These are phyloP conservation scores for Epinephelus malabaricus DNA, from an alignment of 2,797 vertebrate species.

Conservation along the genomic window DNA sequence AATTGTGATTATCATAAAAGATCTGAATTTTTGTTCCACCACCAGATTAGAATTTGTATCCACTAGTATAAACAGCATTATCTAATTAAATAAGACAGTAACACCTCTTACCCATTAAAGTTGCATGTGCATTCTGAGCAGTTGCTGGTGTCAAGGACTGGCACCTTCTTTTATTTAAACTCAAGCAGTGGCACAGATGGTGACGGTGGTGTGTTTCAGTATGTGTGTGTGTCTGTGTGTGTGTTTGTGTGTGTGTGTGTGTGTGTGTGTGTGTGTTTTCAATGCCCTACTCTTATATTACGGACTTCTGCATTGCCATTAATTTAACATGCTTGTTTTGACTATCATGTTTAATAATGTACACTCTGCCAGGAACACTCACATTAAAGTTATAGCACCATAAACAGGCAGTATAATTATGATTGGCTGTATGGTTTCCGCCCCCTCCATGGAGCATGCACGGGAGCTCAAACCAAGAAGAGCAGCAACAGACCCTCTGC, in stretches of 20 bases:
- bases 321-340: constrained; percentile 51
- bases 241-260: neutral
- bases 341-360: constrained; percentile 45
- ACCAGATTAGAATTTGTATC: neutral
- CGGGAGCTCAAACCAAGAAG: neutral
- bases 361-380: constrained; percentile 45
- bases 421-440: neutral
- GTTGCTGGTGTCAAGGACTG: neutral
- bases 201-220: neutral
- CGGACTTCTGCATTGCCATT: constrained; percentile 23
- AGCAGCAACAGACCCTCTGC: neutral
- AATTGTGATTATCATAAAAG: too few relatives aligned
- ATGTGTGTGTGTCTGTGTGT: constrained; percentile 11
- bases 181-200: constrained; percentile 22
- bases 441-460: neutral
- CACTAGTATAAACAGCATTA: neutral
- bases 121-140: constrained; percentile 23
- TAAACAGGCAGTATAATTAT: constrained; percentile 6
- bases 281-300: constrained; percentile 18
- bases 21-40: neutral
- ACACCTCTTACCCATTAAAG: constrained; percentile 3
- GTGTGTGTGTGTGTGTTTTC: constrained; percentile 5
- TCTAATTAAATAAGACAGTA: constrained; percentile 20
- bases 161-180: constrained; percentile 14
- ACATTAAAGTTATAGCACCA: constrained; percentile 38